A percentile compares a stretch with the other conserved stretches of the same genome.
Evolutionary conservation across 2,888 invertebrate species (phyloP).

Genomic region (Cabera pusaria): DNA sequence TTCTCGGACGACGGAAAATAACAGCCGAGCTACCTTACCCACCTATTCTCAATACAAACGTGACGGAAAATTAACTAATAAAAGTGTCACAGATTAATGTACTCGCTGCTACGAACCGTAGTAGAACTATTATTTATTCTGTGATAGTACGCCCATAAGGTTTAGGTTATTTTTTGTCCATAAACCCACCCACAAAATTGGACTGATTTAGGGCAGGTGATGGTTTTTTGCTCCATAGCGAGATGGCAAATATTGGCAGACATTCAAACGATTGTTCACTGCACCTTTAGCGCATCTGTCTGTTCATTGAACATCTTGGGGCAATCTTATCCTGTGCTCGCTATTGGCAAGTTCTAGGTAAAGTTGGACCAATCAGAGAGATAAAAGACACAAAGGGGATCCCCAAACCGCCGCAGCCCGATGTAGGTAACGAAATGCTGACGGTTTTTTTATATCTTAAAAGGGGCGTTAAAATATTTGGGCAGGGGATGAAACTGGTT

Average conservation of each 20-base stretch:
- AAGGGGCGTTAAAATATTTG: constrained; percentile 25
- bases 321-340: constrained; percentile 52
- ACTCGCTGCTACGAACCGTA: no score
- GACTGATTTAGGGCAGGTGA: constrained; percentile 45
- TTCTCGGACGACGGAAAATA: no score
- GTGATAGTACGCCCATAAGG: no score
- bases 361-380: constrained; percentile 54
- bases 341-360: constrained; percentile 52
- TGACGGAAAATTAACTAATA: no score
- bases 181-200: constrained; percentile 9
- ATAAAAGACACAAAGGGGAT: constrained; percentile 54
- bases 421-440: constrained; percentile 17
- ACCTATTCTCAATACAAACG: no score
- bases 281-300: constrained; percentile 68
- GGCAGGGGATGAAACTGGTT: constrained; percentile 26
- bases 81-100: no score
- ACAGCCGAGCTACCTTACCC: no score
- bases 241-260: constrained; percentile 47
- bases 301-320: constrained; percentile 39
- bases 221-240: constrained; percentile 35
- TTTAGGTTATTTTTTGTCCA: not conserved
- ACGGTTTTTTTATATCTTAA: constrained; percentile 18
- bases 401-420: constrained; percentile 43
- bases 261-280: constrained; percentile 43
- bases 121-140: no score